These are phyloP conservation scores for Sceliomorpha sp. DNA, from an alignment of 2,888 invertebrate species.

Conservation along the genomic window DNA sequence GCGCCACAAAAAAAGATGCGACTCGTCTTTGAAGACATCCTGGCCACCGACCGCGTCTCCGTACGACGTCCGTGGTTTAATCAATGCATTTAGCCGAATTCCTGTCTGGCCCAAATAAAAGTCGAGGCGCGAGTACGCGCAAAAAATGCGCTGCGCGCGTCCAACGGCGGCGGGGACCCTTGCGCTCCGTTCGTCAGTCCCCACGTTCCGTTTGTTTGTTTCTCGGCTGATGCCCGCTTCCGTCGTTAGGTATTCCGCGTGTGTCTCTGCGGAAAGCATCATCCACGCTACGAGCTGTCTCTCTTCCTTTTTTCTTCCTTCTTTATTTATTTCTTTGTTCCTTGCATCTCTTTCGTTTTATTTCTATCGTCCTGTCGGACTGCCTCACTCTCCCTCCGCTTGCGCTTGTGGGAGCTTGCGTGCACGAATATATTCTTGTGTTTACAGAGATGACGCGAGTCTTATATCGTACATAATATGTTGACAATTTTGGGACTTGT, in stretches of 20 bases:
- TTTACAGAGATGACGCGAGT: neutral
- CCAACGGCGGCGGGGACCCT: conserved; percentile 36
- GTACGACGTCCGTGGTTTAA: conserved; percentile 78
- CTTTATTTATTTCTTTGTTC: conserved; percentile 51
- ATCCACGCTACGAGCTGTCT: conserved; percentile 45
- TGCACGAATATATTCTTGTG: neutral
- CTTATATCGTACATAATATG: no score
- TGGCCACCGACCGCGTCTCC: conserved; percentile 74
- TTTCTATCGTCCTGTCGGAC: conserved; percentile 12
- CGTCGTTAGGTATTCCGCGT: conserved; percentile 73
- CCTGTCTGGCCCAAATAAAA: conserved; percentile 80
- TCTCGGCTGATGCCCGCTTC: conserved; percentile 40
- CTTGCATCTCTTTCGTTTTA: conserved; percentile 27
- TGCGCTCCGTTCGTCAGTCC: no score
- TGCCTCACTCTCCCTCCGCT: no score
- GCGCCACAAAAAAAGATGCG: conserved; percentile 64
- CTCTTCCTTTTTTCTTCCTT: conserved; percentile 34
- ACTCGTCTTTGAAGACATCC: conserved; percentile 68
- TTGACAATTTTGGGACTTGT: no score
- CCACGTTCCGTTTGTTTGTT: conserved; percentile 15
- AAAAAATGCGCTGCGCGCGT: conserved; percentile 67
- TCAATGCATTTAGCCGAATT: conserved; percentile 81
- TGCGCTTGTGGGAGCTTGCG: no score
- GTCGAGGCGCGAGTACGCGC: conserved; percentile 70
- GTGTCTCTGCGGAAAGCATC: conserved; percentile 62